Evolutionary conservation across 1,140 invertebrate species (phyloP).

Genomic region (Ceratina calcarata): DNA sequence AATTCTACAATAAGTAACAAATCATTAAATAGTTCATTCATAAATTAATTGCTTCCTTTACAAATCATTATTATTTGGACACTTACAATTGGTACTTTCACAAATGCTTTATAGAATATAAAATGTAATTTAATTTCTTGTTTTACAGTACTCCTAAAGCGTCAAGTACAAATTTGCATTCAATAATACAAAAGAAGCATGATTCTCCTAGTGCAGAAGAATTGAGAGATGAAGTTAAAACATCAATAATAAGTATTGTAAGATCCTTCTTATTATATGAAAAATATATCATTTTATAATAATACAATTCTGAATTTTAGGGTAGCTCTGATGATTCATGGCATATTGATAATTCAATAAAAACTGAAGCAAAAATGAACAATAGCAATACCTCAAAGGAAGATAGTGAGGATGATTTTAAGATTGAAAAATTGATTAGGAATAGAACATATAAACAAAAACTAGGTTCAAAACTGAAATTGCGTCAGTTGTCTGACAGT

Average conservation of each 20-base stretch:
- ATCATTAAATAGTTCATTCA: not conserved
- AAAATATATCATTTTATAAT: not conserved
- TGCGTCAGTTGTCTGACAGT: slow-evolving; percentile 47
- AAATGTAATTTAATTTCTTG: not conserved
- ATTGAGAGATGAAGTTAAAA: not conserved
- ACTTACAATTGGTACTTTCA: not conserved
- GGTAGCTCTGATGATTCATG: slow-evolving; percentile 50
- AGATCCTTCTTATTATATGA: slow-evolving; percentile 19
- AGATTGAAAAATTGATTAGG: not conserved
- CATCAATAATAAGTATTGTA: slow-evolving; percentile 52
- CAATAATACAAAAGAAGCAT: not conserved
- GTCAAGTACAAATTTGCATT: not conserved
- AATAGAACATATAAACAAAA: not conserved
- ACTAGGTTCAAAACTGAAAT: not conserved
- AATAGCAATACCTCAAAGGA: not conserved
- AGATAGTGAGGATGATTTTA: slow-evolving; percentile 14
- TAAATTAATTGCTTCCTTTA: not conserved
- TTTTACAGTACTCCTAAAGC: slow-evolving; percentile 45
- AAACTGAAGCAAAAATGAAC: not conserved
- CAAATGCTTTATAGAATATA: not conserved
- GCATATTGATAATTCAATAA: not conserved
- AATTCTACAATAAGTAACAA: not conserved
- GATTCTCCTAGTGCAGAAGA: not conserved
- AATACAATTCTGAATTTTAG: slow-evolving; percentile 20
- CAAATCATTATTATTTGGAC: too few relatives aligned